Percentiles rank a stretch among this genome's conserved stretches.
Conservation (phyloP, 2,888 invertebrate species). For the Rhingia rostrata region DNA sequence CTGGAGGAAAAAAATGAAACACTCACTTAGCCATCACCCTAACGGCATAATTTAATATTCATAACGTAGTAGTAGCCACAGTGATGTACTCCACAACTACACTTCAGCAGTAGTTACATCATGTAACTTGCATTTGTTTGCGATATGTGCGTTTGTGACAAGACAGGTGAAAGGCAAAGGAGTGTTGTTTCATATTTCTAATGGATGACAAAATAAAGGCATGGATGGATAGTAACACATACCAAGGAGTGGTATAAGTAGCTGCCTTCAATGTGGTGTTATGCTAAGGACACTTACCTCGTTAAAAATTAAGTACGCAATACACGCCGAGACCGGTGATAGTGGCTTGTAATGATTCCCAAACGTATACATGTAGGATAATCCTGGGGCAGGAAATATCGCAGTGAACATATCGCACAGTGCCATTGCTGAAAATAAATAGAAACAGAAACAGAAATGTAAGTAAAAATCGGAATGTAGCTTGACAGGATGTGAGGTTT, state of each 20-base stretch:
- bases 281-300: slow-evolving; percentile 85
- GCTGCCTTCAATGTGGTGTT: slow-evolving; percentile 18
- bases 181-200: slow-evolving; percentile 15
- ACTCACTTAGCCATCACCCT: neutral
- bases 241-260: slow-evolving; percentile 13
- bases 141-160: neutral
- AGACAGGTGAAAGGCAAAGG: slow-evolving; percentile 26
- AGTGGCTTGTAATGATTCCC: slow-evolving; percentile 93
- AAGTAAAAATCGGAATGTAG: slow-evolving; percentile 12
- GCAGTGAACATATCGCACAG: slow-evolving; percentile 97
- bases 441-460: slow-evolving; percentile 7
- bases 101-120: neutral
- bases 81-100: neutral
- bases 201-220: neutral
- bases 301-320: slow-evolving; percentile 91
- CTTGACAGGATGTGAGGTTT: neutral
- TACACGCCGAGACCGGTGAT: slow-evolving; percentile 90
- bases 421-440: slow-evolving; percentile 88
- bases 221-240: slow-evolving; percentile 5
- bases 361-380: slow-evolving; percentile 95
- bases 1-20: neutral
- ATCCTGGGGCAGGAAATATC: slow-evolving; percentile 94
- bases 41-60: slow-evolving; percentile 55
- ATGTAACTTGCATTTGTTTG: slow-evolving; percentile 10
- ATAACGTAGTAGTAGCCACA: slow-evolving; percentile 18